Evolutionary conservation across 1,140 invertebrate genomes (phyloP).

Genomic region (Kradibia gibbosae): DNA sequence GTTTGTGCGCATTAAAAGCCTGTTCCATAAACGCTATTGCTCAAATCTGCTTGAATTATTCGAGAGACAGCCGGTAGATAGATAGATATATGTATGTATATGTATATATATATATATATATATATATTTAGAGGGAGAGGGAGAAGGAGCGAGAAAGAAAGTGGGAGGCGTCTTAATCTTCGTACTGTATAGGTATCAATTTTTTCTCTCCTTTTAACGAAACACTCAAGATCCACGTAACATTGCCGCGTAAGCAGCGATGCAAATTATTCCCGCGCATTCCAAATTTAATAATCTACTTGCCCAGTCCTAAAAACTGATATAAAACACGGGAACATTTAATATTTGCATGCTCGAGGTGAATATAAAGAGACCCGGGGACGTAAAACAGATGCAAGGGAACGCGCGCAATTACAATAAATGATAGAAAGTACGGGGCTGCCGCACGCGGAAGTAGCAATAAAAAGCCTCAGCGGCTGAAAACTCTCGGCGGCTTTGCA

Average conservation of each 20-base stretch:
- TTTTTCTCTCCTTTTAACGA: not conserved
- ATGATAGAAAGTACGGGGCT: conserved; percentile 42
- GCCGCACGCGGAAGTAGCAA: conserved; percentile 21
- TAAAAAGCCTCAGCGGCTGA: conserved; percentile 1
- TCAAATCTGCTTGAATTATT: not conserved
- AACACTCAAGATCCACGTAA: not conserved
- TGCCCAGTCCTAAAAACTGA: conserved; percentile 39
- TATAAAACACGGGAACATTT: conserved; percentile 14
- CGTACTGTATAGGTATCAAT: not conserved
- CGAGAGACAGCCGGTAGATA: no score
- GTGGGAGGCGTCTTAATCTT: conserved; percentile 4
- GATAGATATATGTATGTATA: no score
- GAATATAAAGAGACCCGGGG: conserved; percentile 12
- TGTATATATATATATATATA: no score
- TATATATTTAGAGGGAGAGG: no score
- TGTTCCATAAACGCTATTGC: not conserved
- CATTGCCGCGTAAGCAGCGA: not conserved
- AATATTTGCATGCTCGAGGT: conserved; percentile 9
- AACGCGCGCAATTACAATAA: conserved; percentile 43
- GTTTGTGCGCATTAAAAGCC: not conserved
- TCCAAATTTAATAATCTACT: conserved; percentile 14
- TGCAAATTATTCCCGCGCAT: conserved; percentile 5
- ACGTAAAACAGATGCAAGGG: conserved; percentile 26
- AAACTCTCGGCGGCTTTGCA: conserved; percentile 4
- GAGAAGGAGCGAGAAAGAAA: no score